phyloP scores from a whole-genome alignment of 23 tunicate species.

The Styela plicata region DNA sequence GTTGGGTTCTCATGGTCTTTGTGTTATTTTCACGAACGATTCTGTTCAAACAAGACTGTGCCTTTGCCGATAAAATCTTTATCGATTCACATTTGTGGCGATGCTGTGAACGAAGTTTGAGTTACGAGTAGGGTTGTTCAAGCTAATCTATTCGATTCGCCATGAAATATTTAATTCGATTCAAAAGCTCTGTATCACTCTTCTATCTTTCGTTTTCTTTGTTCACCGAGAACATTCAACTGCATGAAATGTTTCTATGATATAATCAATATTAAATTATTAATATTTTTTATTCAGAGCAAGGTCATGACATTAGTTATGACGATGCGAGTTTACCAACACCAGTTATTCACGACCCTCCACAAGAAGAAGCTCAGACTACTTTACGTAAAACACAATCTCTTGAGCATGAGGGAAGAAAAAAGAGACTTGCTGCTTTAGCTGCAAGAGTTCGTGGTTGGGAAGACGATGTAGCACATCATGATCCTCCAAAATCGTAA shows the following conservation, averaged over 20 bases:
- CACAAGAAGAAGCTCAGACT: not conserved
- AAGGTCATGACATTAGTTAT: constrained; percentile 44
- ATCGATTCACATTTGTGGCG: too few species aligned
- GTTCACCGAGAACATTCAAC: too few species aligned
- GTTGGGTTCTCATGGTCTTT: not conserved
- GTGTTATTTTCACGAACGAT: not conserved
- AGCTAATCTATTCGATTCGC: too few species aligned
- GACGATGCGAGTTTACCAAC: constrained; percentile 24
- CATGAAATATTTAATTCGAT: too few species aligned
- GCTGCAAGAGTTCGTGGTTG: constrained; percentile 38
- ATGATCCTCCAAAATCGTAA: constrained; percentile 29
- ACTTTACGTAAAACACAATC: not conserved
- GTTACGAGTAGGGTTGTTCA: too few species aligned
- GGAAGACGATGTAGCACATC: constrained; percentile 40
- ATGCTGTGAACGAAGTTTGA: too few species aligned
- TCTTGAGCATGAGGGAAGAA: constrained; percentile 28
- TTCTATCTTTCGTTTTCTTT: too few species aligned
- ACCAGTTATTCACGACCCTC: constrained; percentile 37
- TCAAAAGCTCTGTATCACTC: too few species aligned
- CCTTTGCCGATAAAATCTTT: too few species aligned
- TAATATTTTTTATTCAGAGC: constrained; percentile 17
- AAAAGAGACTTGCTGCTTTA: constrained; percentile 46
- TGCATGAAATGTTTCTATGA: too few species aligned
- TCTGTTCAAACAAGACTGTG: not conserved
- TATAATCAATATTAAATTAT: too few species aligned